These are phyloP conservation scores for Indri indri DNA, from an alignment of 2,113 vertebrate species.

Conservation along the genomic window DNA sequence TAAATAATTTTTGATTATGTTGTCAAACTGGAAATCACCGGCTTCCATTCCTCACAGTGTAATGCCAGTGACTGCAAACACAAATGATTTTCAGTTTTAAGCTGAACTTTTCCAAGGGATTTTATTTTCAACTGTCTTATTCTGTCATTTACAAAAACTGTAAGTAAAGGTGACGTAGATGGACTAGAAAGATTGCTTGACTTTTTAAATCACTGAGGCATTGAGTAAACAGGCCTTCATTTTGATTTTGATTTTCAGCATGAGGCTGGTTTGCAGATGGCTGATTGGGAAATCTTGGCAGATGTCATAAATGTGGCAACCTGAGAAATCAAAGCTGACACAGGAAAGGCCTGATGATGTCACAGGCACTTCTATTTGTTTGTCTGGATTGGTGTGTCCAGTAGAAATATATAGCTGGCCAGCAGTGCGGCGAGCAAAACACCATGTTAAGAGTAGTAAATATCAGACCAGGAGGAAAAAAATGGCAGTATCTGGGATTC, in stretches of 20 bases:
- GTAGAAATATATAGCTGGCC: neutral
- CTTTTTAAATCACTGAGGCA: neutral
- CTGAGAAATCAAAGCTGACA: slow-evolving; percentile 15
- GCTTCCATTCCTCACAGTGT: neutral
- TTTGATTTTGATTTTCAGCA: slow-evolving; percentile 41
- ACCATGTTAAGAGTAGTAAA: neutral
- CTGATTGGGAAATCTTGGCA: slow-evolving; percentile 36
- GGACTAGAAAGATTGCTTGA: neutral
- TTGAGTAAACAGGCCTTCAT: neutral
- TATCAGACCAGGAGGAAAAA: neutral
- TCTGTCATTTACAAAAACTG: slow-evolving; percentile 5
- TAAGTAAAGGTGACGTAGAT: neutral
- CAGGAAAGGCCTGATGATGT: neutral
- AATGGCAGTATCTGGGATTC: neutral
- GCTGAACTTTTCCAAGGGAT: slow-evolving; percentile 7
- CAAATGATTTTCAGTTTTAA: slow-evolving; percentile 32
- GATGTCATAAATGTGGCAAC: neutral
- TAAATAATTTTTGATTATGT: neutral
- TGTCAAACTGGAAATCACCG: neutral
- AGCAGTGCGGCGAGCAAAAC: neutral
- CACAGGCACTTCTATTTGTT: neutral
- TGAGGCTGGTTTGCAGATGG: slow-evolving; percentile 20
- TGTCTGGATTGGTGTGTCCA: neutral
- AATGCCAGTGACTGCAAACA: neutral
- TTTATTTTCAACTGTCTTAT: neutral